Base-by-base conservation (phyloP, 2,113 vertebrate species). In the Rhodinocichla rosea region DNA sequence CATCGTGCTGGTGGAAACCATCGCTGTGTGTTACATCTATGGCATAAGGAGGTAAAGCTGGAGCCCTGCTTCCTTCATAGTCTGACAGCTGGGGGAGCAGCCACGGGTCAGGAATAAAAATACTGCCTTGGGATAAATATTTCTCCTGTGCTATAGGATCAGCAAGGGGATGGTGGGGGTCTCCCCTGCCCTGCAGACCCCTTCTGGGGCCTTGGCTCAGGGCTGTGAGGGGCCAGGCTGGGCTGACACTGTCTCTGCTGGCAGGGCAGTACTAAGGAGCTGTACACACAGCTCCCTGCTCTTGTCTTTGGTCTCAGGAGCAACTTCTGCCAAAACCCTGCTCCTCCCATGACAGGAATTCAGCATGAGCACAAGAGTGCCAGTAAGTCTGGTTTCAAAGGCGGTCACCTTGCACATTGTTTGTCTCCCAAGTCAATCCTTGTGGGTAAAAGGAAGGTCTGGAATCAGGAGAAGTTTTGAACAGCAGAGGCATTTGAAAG, bases 1-100 rank as follows among this genome's bases (percentile, higher is more conserved):
- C 91, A 98, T 99, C 0, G 99, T 99, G 44, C 98, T 99, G 94
- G 97, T 98, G 14, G 99, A 99, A 96, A 97, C 98, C 20, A 35
- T 99, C 0, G 97, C 98, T 0, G 97, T 99, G 90, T 99, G 99
- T 42, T 99, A 99, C 42, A 90, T 99, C 92, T 99, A 99, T 0
- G 99, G 99, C 47, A 93, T 99, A n/a, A 98, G 88, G 90, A 99
- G 98, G 99, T 99, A 83, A 90, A 94, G 15, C 33, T 28, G 9
- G 32, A n/a, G 7, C 19, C 11, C 30, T 56, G 60, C 10, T 76
- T 75, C 49, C 26, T 73, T 20, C 30, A 13, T 1, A 6, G 30
- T 3, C 9, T 24, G 27, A 42, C 6, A 59, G n/a, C 52, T 26
- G 30, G 11, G 21, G 26, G 3, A 17, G 45, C 0, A 1, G 30